A percentile compares a stretch with the other conserved stretches of the same genome.
These are phyloP conservation scores for Drosophila picticornis DNA, from an alignment of 2,888 invertebrate species.

Conservation along the genomic window DNA sequence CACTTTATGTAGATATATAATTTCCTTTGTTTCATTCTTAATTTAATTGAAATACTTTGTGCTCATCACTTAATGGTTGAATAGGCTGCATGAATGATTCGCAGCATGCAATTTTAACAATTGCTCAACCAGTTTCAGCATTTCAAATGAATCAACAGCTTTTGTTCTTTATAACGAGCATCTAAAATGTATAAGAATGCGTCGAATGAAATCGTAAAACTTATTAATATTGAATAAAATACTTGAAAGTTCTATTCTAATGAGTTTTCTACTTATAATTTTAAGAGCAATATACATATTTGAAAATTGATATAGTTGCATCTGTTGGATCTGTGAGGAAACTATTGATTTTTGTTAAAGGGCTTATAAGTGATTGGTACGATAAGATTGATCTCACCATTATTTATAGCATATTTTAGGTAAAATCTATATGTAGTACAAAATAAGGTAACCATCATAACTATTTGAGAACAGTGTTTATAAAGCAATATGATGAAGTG, in stretches of 20 bases:
- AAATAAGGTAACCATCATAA: neutral
- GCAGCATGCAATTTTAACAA: constrained; percentile 28
- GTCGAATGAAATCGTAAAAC: neutral
- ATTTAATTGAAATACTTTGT: constrained; percentile 60
- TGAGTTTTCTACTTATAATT: neutral
- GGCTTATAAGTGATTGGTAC: neutral
- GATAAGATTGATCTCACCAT: neutral
- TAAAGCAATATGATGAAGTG: neutral
- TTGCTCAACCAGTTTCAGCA: constrained; percentile 15
- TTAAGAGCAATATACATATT: neutral
- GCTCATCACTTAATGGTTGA: constrained; percentile 26
- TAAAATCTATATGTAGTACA: neutral
- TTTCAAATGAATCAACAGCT: constrained; percentile 17
- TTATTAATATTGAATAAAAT: neutral
- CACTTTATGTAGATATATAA: constrained; percentile 12
- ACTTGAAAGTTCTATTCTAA: neutral
- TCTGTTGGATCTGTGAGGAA: neutral
- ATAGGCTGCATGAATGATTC: constrained; percentile 18
- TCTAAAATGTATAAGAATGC: constrained; percentile 6
- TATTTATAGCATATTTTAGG: neutral
- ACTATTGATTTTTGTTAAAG: neutral
- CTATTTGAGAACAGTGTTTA: neutral
- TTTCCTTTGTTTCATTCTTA: constrained; percentile 54
- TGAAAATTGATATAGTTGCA: neutral
- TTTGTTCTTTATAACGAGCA: constrained; percentile 1